Conservation (phyloP, 2,113 vertebrate species). For the Opisthocomus hoazin region DNA sequence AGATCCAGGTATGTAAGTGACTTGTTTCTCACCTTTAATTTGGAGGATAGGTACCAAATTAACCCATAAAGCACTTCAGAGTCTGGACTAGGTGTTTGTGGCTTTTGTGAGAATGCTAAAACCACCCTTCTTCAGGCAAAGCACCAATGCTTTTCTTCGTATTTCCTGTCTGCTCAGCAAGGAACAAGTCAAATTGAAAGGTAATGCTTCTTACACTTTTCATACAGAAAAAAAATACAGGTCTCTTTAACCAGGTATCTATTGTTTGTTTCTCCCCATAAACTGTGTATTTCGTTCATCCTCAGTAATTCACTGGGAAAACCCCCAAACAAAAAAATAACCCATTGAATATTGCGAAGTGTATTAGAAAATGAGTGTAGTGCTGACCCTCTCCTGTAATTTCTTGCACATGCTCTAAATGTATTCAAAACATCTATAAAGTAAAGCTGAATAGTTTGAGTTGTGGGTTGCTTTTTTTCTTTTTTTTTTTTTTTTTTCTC, state of each 20-base stretch:
- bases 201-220: not conserved
- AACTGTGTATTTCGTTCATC: not conserved
- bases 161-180: not conserved
- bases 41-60: not conserved
- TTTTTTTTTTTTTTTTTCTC: rapidly evolving
- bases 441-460: not conserved
- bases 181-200: not conserved
- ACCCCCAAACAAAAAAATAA: rapidly evolving
- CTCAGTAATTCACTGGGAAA: not conserved
- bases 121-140: not conserved
- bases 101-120: not conserved
- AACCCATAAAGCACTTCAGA: not conserved
- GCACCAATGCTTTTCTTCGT: not conserved
- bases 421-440: not conserved
- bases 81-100: not conserved
- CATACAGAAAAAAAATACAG: not conserved
- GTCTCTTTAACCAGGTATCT: not conserved
- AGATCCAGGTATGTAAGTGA: not conserved
- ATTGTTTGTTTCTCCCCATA: not conserved
- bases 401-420: not conserved
- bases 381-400: not conserved
- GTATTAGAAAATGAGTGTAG: not conserved
- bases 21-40: not conserved
- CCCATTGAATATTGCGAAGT: not conserved
- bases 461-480: not conserved